Conservation (phyloP, 1,140 invertebrate species). For the Drosophila funebris region DNA sequence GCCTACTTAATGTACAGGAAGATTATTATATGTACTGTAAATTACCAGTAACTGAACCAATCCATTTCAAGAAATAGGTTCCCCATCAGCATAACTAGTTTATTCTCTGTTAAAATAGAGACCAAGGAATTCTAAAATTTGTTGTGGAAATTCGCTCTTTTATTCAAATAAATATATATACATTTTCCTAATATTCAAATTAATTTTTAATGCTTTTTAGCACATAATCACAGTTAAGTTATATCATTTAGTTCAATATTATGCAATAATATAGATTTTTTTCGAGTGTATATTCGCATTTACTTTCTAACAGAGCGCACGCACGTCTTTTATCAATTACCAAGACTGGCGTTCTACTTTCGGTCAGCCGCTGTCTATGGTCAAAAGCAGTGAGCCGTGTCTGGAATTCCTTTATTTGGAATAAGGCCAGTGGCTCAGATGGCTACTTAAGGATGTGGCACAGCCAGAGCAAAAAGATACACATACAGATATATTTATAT, state of each 20-base stretch:
- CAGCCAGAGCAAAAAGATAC: neutral
- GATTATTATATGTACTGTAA: too few relatives aligned
- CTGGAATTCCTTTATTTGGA: conserved; percentile 56
- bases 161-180: too few relatives aligned
- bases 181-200: too few relatives aligned
- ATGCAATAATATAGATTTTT: conserved; percentile 19
- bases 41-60: too few relatives aligned
- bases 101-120: too few relatives aligned
- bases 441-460: conserved; percentile 62
- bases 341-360: conserved; percentile 60
- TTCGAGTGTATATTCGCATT: conserved; percentile 39
- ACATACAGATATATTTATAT: conserved; percentile 13
- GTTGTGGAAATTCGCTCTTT: too few relatives aligned
- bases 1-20: too few relatives aligned
- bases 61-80: too few relatives aligned
- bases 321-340: conserved; percentile 56
- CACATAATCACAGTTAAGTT: too few relatives aligned
- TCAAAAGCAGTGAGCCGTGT: conserved; percentile 33
- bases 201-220: neutral
- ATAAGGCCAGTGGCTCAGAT: conserved; percentile 73
- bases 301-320: conserved; percentile 72
- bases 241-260: neutral
- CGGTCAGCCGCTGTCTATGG: conserved; percentile 40
- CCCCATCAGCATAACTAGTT: too few relatives aligned
- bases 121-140: too few relatives aligned